These are phyloP conservation scores for Gallinago solitaria DNA, from an alignment of 2,797 vertebrate species.

Conservation along the genomic window DNA sequence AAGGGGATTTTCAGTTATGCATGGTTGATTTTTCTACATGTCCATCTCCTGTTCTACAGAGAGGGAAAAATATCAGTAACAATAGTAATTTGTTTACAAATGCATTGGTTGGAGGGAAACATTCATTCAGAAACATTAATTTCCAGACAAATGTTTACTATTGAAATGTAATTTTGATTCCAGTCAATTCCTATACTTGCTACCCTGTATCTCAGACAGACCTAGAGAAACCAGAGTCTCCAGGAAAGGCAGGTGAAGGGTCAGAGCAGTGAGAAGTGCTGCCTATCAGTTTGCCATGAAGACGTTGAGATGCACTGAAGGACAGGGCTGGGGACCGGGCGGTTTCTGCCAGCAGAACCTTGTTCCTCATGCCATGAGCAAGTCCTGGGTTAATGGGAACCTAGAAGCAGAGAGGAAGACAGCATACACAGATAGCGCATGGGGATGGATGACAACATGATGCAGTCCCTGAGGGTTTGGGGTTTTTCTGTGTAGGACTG, in stretches of 20 bases:
- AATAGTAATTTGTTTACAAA: constrained; percentile 40
- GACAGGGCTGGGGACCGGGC: background rate
- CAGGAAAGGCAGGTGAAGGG: background rate
- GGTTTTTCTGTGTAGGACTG: background rate
- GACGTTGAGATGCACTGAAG: accelerated
- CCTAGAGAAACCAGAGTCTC: background rate
- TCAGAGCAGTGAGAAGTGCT: accelerated
- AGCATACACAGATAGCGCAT: background rate
- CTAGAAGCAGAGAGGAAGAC: background rate
- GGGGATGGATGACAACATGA: background rate
- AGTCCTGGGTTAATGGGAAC: background rate
- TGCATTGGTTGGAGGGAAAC: constrained; percentile 16
- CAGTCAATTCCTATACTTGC: background rate
- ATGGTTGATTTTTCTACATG: background rate
- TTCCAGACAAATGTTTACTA: constrained; percentile 70
- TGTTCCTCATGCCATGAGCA: background rate
- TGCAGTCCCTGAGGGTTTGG: no score
- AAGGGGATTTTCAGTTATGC: background rate
- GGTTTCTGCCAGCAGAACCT: background rate
- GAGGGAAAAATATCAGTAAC: constrained; percentile 13
- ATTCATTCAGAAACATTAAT: constrained; percentile 74
- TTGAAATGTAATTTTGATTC: constrained; percentile 61
- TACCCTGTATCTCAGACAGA: background rate
- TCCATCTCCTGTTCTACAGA: background rate
- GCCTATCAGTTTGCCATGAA: accelerated